phyloP scores from a whole-genome alignment of 2,113 vertebrate genomes.

The Stercorarius parasiticus region DNA sequence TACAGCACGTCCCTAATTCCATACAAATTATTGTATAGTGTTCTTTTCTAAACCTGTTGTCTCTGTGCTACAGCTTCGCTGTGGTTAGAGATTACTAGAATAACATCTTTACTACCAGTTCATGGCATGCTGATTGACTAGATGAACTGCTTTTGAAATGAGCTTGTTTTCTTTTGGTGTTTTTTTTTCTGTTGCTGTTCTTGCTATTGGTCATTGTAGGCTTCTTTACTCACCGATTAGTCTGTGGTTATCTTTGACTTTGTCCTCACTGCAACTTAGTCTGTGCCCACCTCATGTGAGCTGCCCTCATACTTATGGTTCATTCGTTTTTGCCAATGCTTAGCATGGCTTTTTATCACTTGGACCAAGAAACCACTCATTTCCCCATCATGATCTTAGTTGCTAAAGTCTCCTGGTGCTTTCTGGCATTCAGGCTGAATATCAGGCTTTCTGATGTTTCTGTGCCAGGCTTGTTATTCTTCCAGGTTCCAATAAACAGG shows the following conservation, averaged over 20 bases:
- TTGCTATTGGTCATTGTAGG: background rate
- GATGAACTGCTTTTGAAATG: background rate
- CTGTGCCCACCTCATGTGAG: background rate
- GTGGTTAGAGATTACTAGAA: background rate
- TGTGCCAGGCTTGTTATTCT: background rate
- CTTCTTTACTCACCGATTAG: background rate
- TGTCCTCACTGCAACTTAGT: background rate
- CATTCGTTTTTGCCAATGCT: background rate
- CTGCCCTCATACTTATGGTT: background rate
- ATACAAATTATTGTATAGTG: background rate
- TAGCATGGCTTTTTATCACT: background rate
- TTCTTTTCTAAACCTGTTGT: background rate
- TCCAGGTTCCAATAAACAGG: background rate
- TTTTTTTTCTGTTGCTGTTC: background rate
- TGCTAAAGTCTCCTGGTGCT: background rate
- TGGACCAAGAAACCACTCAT: background rate
- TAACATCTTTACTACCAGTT: background rate
- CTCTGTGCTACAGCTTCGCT: background rate
- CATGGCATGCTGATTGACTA: background rate
- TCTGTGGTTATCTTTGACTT: background rate
- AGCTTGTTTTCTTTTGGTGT: background rate
- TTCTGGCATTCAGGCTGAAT: background rate
- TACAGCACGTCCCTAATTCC: background rate
- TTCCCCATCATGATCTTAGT: background rate
- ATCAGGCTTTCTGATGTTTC: background rate